These are phyloP conservation scores for Cerceris rybyensis DNA, from an alignment of 2,888 invertebrate genomes.

Conservation along the genomic window DNA sequence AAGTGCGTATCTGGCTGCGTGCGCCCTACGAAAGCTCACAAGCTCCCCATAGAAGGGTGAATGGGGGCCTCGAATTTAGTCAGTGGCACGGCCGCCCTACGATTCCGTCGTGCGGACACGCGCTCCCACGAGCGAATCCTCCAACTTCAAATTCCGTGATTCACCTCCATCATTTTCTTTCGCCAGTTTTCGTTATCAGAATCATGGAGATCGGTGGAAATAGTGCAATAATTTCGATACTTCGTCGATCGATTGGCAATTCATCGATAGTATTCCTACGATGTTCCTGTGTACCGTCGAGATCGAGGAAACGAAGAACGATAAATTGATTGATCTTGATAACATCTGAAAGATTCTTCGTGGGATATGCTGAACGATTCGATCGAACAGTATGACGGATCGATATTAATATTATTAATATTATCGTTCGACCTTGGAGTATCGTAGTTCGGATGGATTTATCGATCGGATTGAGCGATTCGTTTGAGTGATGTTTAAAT, in stretches of 20 bases:
- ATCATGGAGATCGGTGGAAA: neutral
- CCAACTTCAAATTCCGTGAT: neutral
- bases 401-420: no score
- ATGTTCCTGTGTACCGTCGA: neutral
- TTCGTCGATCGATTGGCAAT: neutral
- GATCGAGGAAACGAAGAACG: neutral
- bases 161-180: neutral
- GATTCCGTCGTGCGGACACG: slow-evolving; percentile 43
- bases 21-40: slow-evolving; percentile 65
- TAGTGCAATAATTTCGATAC: neutral
- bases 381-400: neutral
- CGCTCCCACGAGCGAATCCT: slow-evolving; percentile 22
- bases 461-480: neutral
- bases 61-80: slow-evolving; percentile 70
- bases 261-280: neutral
- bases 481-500: neutral
- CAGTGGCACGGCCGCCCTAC: slow-evolving; percentile 66
- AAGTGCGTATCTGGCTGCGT: slow-evolving; percentile 63
- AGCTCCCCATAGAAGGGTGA: slow-evolving; percentile 67
- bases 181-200: neutral
- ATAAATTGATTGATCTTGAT: neutral
- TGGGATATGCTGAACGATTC: no score
- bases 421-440: neutral
- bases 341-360: neutral
- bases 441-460: neutral